Percentiles rank a stretch among this genome's conserved stretches.
These are phyloP conservation scores for Chorisops tibialis DNA, from an alignment of 2,888 invertebrate species.

Conservation along the genomic window DNA sequence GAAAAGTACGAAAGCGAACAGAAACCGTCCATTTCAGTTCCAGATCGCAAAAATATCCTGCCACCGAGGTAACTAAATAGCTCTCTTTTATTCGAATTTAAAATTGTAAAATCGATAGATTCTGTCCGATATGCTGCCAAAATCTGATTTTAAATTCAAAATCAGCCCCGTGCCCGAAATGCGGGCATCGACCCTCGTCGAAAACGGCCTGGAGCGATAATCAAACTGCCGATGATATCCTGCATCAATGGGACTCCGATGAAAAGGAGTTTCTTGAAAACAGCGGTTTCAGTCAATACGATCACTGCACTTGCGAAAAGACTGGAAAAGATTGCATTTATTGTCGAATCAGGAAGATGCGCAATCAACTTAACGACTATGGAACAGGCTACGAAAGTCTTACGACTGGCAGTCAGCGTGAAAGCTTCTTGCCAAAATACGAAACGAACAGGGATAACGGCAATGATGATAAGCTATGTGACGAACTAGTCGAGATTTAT, in stretches of 20 bases:
- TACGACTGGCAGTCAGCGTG: no score
- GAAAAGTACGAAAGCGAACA: background rate
- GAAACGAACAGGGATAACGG: background rate
- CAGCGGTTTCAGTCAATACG: background rate
- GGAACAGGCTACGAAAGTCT: background rate
- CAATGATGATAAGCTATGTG: background rate
- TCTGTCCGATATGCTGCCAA: slow-evolving; percentile 11
- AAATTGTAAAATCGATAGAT: background rate
- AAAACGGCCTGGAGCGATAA: background rate
- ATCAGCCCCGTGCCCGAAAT: slow-evolving; percentile 5
- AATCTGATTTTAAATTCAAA: background rate
- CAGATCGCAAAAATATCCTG: background rate
- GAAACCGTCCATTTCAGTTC: background rate
- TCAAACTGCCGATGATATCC: slow-evolving; percentile 12
- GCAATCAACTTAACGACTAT: background rate
- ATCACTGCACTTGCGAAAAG: slow-evolving; percentile 3
- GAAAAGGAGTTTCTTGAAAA: background rate
- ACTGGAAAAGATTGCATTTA: slow-evolving; percentile 1
- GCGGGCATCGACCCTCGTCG: background rate
- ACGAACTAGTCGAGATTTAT: background rate
- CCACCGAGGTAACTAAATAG: background rate
- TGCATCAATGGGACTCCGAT: slow-evolving; percentile 3
- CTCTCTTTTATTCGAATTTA: background rate
- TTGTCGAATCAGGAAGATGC: slow-evolving; percentile 1
- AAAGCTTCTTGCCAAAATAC: background rate